Percentiles rank a stretch among this genome's conserved stretches.
Conservation (phyloP, 92 coral and sea anemone species). For the Micromussa lordhowensis region DNA sequence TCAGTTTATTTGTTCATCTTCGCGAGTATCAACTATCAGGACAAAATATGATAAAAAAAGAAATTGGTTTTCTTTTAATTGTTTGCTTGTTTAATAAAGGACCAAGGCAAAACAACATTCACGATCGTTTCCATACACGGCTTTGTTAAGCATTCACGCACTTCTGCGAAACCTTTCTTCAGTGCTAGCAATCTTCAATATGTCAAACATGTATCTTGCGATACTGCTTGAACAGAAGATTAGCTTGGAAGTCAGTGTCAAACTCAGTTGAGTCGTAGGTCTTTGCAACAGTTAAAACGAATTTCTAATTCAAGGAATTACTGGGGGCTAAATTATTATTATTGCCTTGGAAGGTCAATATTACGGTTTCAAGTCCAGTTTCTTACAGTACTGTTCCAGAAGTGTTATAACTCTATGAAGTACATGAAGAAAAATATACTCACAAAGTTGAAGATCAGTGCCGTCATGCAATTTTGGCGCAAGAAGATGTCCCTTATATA, state of each 20-base stretch:
- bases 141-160: no score
- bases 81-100: no score
- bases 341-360: not conserved
- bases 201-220: not conserved
- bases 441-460: not conserved
- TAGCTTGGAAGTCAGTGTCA: not conserved
- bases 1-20: not conserved
- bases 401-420: not conserved
- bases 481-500: not conserved
- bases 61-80: not conserved
- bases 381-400: not conserved
- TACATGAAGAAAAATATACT: not conserved
- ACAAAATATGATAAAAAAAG: not conserved
- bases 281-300: not conserved
- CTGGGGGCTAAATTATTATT: not conserved
- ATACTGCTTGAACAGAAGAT: not conserved
- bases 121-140: no score
- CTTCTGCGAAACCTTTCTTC: no score
- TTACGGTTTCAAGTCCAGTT: not conserved
- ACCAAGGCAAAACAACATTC: no score
- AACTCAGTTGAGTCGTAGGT: not conserved
- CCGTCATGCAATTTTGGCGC: not conserved
- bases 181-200: no score
- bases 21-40: not conserved
- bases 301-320: not conserved